Conservation (phyloP, 2,797 vertebrate genomes). For the Psittacula derbiana region DNA sequence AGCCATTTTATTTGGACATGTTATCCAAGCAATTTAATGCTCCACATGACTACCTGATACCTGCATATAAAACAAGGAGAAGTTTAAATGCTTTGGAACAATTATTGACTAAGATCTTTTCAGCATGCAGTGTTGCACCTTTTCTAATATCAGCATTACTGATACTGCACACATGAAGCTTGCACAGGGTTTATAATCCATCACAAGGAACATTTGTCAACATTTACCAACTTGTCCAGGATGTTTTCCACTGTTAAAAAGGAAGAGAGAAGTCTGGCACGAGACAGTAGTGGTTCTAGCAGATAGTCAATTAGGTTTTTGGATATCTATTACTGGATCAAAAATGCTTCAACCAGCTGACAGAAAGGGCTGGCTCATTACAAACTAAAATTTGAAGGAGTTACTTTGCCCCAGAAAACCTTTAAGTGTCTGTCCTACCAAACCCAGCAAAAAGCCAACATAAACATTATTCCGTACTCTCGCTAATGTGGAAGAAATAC, state of each 20-base stretch:
- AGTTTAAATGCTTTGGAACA: neutral
- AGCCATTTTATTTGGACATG: neutral
- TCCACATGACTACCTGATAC: neutral
- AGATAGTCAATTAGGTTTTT: neutral
- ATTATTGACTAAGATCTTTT: neutral
- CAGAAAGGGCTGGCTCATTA: neutral
- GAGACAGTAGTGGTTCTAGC: neutral
- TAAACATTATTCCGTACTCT: slow-evolving; percentile 35
- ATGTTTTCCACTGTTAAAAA: neutral
- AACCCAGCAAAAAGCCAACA: slow-evolving; percentile 35
- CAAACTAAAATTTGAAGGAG: neutral
- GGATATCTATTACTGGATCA: neutral
- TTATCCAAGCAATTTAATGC: neutral
- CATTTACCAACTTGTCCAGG: neutral
- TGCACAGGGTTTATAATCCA: neutral
- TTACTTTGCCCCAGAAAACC: slow-evolving; percentile 33
- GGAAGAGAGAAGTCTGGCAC: neutral
- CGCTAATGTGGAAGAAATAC: slow-evolving; percentile 1
- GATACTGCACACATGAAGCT: neutral
- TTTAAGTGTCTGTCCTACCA: slow-evolving; percentile 9
- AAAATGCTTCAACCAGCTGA: neutral
- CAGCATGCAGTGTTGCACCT: neutral
- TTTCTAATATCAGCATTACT: neutral
- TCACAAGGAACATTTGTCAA: neutral
- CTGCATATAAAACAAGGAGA: neutral